These are phyloP conservation scores for Eutolmus rufibarbis DNA, from an alignment of 2,888 invertebrate species.

Conservation along the genomic window DNA sequence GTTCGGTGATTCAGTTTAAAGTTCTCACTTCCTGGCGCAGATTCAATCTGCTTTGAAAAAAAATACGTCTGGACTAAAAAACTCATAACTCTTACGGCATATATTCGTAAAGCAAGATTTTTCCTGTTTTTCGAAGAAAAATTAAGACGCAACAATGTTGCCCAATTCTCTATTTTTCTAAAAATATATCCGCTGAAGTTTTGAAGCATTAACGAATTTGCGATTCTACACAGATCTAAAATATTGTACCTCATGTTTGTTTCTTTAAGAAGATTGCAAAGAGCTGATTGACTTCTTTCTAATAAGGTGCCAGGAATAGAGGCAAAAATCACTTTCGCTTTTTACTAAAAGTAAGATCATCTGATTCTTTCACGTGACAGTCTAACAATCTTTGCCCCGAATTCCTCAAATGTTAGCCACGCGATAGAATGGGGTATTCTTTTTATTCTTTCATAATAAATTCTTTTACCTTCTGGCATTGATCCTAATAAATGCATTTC, in stretches of 20 bases:
- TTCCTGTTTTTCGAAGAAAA: background rate
- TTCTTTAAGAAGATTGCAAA: background rate
- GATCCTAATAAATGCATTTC: background rate
- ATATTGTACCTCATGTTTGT: background rate
- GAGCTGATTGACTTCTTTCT: background rate
- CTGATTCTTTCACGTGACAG: background rate
- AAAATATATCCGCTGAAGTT: background rate
- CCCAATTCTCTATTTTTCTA: background rate
- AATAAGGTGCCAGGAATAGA: background rate
- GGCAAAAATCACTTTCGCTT: background rate
- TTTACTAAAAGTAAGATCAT: background rate
- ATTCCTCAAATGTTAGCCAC: background rate
- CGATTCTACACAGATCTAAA: background rate
- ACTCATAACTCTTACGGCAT: background rate
- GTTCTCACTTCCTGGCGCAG: background rate
- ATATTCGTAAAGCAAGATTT: background rate
- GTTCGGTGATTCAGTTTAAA: background rate
- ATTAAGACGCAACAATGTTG: background rate
- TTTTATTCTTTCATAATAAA: background rate
- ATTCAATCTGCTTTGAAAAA: background rate
- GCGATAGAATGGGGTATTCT: background rate
- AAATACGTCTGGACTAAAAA: background rate
- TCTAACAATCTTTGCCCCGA: background rate
- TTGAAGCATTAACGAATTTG: background rate
- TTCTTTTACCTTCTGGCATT: background rate